Base-by-base conservation (phyloP, 2,888 invertebrate genomes). In the Drosophila merina region DNA sequence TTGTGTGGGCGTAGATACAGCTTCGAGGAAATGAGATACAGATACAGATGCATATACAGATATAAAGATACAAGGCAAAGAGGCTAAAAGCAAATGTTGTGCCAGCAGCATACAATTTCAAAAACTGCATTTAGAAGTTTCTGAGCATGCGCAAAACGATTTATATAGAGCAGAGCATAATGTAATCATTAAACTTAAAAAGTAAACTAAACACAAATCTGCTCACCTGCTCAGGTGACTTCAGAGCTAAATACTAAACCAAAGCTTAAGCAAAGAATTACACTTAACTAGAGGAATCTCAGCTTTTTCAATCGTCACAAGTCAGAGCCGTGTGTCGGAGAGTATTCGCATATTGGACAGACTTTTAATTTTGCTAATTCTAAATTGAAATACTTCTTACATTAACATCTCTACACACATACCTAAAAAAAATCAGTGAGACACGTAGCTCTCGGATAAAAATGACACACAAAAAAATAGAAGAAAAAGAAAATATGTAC, bases 81-180 rank as follows among this genome's bases (percentile, higher is more conserved):
- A 57, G 60, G 49, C 54, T 47, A 55, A 64, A 59, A 69, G 58
- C 52, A 45, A 67, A 67, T 63, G 72, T 57, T 79, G 69, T 67
- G 77, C 77, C 80, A 69, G 81, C 77, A 40, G 20, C 8, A 83
- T 84, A 72, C 63, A 77, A 74, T 66, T 81, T 87, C 76, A 83
- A 86, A 88, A 86, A 83, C 69, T 88, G 88, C 84, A 84, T 84
- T 88, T 85, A 85, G 87, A 88, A 74, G 87, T 88, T 85, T 88
- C 88, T 88, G 81, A 88, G 85, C 82, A 85, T 80, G 88, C 88
- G 85, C 86, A 88, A 85, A 81, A 76, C 62, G 66, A 87, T 88
- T 88, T 84, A 86, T 88, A 76, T 68, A 75, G 75, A 67, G 67
- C 64, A 52, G 54, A 52, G 62, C 72, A 70, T 70, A 70, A 28